Evolutionary conservation across 2,113 vertebrate genomes (phyloP).

Genomic region (Pelecanus crispus): DNA sequence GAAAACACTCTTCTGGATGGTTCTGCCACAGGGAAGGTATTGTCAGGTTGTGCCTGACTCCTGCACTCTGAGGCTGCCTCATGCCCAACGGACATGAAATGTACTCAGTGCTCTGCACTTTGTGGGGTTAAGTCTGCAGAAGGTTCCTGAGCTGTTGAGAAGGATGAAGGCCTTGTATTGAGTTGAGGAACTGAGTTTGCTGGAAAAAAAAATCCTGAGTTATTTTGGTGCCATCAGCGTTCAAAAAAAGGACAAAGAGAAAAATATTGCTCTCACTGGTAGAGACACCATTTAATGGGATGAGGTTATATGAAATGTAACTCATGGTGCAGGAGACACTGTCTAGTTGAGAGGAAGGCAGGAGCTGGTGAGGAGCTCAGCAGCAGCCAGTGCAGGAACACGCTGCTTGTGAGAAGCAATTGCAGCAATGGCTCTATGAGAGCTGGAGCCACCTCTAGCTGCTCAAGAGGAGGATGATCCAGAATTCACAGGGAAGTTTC

Average conservation of each 20-base stretch:
- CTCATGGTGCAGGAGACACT: background rate
- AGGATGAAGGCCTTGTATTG: background rate
- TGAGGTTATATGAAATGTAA: background rate
- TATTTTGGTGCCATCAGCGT: background rate
- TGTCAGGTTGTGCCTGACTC: background rate
- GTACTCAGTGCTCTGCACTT: background rate
- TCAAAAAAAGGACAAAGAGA: background rate
- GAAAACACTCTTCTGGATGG: background rate
- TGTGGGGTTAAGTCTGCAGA: background rate
- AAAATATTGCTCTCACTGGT: background rate
- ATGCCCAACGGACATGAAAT: background rate
- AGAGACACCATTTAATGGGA: background rate
- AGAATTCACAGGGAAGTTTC: background rate
- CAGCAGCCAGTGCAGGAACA: background rate
- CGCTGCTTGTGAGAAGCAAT: rapidly evolving
- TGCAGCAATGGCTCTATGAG: background rate
- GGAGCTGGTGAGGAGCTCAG: background rate
- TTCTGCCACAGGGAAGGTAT: background rate
- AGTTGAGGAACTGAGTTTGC: background rate
- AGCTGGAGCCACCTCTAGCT: background rate
- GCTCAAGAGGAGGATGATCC: background rate
- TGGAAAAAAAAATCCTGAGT: background rate
- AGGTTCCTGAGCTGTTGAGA: background rate
- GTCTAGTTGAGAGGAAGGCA: background rate
- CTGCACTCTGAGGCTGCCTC: background rate